Conservation (phyloP, 1,140 invertebrate genomes). For the Ctenoplectra terminalis region DNA sequence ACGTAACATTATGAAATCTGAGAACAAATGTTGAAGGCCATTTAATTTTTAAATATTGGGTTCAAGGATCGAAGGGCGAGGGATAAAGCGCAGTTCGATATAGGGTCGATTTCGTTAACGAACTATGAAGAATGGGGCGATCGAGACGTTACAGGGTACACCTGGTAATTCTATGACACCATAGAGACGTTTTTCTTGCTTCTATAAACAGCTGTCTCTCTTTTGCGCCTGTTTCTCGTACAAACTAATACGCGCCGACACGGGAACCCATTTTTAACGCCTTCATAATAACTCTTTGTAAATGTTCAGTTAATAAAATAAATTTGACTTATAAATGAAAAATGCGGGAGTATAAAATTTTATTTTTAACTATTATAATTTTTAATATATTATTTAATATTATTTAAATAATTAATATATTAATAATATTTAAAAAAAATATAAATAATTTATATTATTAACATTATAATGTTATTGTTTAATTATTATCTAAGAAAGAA, state of each 20-base stretch:
- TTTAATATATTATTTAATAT: no score
- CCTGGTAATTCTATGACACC: conserved; percentile 73
- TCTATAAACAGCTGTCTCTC: conserved; percentile 71
- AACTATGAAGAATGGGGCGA: conserved; percentile 34
- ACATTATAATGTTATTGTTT: no score
- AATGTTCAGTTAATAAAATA: background rate
- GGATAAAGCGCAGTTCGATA: background rate
- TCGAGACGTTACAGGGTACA: conserved; percentile 60
- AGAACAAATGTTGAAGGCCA: background rate
- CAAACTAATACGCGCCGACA: conserved; percentile 1
- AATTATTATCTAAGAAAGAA: background rate
- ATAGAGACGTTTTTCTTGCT: conserved; percentile 66
- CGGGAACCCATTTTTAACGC: background rate
- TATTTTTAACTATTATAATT: no score
- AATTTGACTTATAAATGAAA: background rate
- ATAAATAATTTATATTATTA: no score
- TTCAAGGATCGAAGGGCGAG: conserved; percentile 1
- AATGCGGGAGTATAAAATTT: no score
- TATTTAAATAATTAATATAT: no score
- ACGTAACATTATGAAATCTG: background rate
- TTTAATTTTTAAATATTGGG: conserved; percentile 53
- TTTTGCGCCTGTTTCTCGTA: conserved; percentile 45
- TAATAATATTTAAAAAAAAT: no score
- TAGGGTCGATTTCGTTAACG: conserved; percentile 24
- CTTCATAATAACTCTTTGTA: background rate